Base-by-base conservation (phyloP, 2,113 vertebrate species). In the Hemiprocne comata region DNA sequence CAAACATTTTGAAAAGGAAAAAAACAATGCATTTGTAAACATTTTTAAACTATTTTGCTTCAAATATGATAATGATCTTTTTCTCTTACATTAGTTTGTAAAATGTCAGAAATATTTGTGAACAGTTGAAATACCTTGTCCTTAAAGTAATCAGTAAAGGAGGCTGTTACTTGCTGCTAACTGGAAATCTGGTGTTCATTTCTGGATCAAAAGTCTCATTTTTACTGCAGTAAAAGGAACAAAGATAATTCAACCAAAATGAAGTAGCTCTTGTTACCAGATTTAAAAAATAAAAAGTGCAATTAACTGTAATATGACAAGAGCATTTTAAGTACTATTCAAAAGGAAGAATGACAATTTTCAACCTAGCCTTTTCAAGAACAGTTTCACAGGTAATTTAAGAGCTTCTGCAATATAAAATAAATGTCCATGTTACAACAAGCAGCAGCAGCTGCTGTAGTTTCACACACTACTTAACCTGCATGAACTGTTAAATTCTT, bases 61-160 rank as follows among this genome's bases (percentile, higher is more conserved):
- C 6, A 29, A 40, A 28, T 83, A 65, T 26, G 60, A 42, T 58
- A 16, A 9, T 79, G 34, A 51, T 78, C 9, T 61, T 82, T 86
- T 84, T 67, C 13, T 85, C 50, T 62, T 73, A 51, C 0, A 2
- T 84, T 77, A 69, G 38, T 92, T 97, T 69, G 85, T 81, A 79
- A 44, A 85, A 61, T 34, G 70, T 69, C 89, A 92, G 89, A 89
- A 95, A 50, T 87, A 75, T 69, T 61, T 95, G 93, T 92, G 93
- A 93, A 96, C 92, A 96, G 58, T 78, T 94, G 80, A 89, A 94
- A 91, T 87, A 84, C 73, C 15, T 92, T 93, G 29, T 89, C 42
- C 42, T 67, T 90, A 53, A 94, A 90, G 64, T 75, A 81, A 91
- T 87, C 84, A 97, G 90, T 96, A 95, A 97, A 97, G 55, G 54